Evolutionary conservation across 2,888 invertebrate genomes (phyloP), one percentile per base, ranked within the genome.

Genomic region (Lasius platythorax): DNA sequence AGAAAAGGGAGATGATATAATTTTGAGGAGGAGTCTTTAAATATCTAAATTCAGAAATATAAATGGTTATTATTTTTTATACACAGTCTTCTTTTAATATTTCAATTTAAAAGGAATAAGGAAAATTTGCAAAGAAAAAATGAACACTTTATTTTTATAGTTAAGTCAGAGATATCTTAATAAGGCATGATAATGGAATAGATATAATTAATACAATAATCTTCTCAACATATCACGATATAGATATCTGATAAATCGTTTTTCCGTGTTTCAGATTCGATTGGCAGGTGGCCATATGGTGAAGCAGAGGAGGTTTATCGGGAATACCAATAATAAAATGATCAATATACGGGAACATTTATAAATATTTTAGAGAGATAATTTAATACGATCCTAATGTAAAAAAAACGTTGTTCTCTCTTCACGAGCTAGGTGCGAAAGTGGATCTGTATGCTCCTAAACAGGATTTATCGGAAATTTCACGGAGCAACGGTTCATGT

Each of bases 221-320:
- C 5, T 53, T 33, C 30, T 28, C n/a, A 30, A 2, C 9, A 1
- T 18, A 23, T 58, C n/a, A 2, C 61, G 5, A 1, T 9, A 12
- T 18, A 61, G 12, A 37, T 8, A 46, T 74, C 30, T 75, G n/a
- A 67, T 1, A 43, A 50, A n/a, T 64, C 12, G 11, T 67, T 23
- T 81, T 79, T 46, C 15, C 23, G 30, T 23, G 33, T 76, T 66
- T 70, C 87, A 94, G 94, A 91, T 93, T 93, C 91, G 93, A 89
- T 93, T 91, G 91, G 84, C 92, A 88, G 91, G 90, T 68, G 93
- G 94, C 84, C 93, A 93, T 89, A 93, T 93, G 93, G 92, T 94
- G 92, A 94, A 94, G 92, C 94, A 93, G 92, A 93, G 94, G 92
- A 88, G 94, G 88, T 94, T 94, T 83, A 94, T 94, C 86, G 94